phyloP scores from a whole-genome alignment of 2,113 vertebrate species.

The Pteropus alecto region DNA sequence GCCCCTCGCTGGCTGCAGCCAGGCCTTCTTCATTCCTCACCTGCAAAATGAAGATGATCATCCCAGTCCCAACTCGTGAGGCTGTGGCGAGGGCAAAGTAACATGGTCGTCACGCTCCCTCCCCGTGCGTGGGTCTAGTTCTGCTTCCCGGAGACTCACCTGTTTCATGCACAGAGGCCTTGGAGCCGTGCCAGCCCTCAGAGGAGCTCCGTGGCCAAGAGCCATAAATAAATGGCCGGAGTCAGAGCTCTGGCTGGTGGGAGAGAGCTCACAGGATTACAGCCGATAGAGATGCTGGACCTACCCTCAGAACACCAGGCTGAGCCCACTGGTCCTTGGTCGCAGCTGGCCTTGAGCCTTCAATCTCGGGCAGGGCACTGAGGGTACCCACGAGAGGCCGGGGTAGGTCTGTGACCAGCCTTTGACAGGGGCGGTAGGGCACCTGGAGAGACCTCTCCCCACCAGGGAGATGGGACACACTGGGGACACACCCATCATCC shows the following conservation, averaged over 20 bases:
- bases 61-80: fast-evolving
- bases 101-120: fast-evolving
- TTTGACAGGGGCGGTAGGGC: background rate
- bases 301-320: background rate
- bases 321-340: background rate
- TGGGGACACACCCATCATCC: background rate
- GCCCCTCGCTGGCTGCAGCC: background rate
- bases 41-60: fast-evolving
- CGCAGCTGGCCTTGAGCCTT: background rate
- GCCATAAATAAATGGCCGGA: background rate
- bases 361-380: background rate
- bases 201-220: background rate
- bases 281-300: background rate
- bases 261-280: fast-evolving
- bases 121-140: fast-evolving
- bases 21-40: fast-evolving
- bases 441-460: background rate
- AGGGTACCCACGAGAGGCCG: background rate
- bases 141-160: background rate
- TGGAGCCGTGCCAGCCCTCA: background rate
- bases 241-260: background rate
- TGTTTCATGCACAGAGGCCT: background rate
- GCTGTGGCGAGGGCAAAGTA: fast-evolving
- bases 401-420: background rate
- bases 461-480: background rate